Percentiles rank a stretch among this genome's conserved stretches.
Conservation (phyloP, 2,888 invertebrate genomes). For the Drosophila pseudotalamancana region DNA sequence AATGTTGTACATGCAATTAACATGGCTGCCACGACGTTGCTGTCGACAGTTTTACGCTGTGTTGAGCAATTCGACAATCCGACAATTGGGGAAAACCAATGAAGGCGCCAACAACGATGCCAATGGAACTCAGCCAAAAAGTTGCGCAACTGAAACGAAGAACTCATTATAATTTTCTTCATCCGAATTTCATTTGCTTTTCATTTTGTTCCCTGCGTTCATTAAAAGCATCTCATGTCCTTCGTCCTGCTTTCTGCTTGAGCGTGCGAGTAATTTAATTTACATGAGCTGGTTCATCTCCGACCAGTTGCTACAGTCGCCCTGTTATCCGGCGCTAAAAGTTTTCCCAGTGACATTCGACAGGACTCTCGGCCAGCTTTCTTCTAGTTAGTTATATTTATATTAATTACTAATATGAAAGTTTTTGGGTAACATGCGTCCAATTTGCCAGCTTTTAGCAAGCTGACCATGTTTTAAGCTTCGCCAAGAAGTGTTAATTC, state of each 20-base stretch:
- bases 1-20: constrained; percentile 71
- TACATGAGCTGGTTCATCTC: constrained; percentile 50
- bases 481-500: constrained; percentile 71
- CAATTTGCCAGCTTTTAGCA: constrained; percentile 32
- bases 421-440: constrained; percentile 41
- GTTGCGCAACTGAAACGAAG: constrained; percentile 23
- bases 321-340: constrained; percentile 53
- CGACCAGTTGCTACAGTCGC: constrained; percentile 38
- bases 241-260: constrained; percentile 5
- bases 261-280: constrained; percentile 60
- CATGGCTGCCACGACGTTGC: constrained; percentile 34
- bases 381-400: constrained; percentile 23
- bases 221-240: constrained; percentile 34
- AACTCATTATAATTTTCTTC: constrained; percentile 70
- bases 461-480: constrained; percentile 48
- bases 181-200: constrained; percentile 50
- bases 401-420: constrained; percentile 72
- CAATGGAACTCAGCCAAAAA: constrained; percentile 16
- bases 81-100: constrained; percentile 15
- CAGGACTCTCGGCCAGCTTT: constrained; percentile 4
- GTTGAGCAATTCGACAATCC: constrained; percentile 33
- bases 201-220: constrained; percentile 46
- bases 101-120: constrained; percentile 8
- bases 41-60: not conserved
- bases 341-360: constrained; percentile 49